Evolutionary conservation across 2,888 invertebrate genomes (phyloP), one percentile per base, ranked within the genome.

Genomic region (Diogma glabrata): DNA sequence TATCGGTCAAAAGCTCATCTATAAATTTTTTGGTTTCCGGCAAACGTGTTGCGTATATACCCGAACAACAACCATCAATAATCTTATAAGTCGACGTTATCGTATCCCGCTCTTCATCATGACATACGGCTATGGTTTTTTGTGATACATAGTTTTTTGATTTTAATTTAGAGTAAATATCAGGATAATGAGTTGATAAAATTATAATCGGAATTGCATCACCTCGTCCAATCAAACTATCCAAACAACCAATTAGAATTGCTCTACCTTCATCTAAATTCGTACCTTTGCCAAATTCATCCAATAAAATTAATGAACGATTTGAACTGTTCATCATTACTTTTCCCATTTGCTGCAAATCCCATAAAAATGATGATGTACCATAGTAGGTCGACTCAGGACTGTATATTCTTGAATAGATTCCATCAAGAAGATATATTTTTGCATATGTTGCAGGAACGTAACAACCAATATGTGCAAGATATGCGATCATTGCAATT

Each of bases 261-360:
- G 87, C 76, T 33, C 84, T 67, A 0, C 91, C 92, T 67, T 91
- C 91, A 3, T 75, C 70, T 64, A 82, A 77, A 2, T 77, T 70
- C 2, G 93, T 92, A 53, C 91, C 89, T 65, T 84, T 83, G 4
- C 92, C 93, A 72, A 93, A 90, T 72, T 93, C 93, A 69, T 95
- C 94, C 30, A 93, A 73, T 24, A 94, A 72, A 1, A 94, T 73
- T 3, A 95, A 68, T 0, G 90, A 87, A 54, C 73, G 64, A 1
- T 77, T 77, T 1, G 82, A 78, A 57, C 78, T 78, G 57, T 78
- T 74, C 3, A 89, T 66, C 3, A 87, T 84, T 16, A 79, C 52
- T 48, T 53, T 54, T 8, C 54, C 50, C 53, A 91, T 87, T 77
- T 92, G 90, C 61, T 82, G 78, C 49, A 93, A 68, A 63, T 92